Conservation (phyloP, 2,797 vertebrate genomes). For the Sebastes miniatus region DNA sequence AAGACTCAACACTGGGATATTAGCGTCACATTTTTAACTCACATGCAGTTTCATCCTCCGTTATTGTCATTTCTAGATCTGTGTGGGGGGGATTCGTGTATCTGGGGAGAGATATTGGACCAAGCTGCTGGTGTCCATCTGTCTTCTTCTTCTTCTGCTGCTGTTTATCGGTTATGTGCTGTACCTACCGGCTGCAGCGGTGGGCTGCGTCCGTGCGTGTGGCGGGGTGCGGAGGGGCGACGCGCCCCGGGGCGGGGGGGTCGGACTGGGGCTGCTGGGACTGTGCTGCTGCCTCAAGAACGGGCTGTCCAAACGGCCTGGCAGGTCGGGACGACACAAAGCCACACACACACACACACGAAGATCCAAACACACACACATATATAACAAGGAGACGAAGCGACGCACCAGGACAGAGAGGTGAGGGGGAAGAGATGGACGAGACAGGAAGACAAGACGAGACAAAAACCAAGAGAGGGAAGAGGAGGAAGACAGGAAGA, state of each 20-base stretch:
- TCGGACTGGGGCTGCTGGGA: slow-evolving; percentile 84
- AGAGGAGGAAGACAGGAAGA: slow-evolving; percentile 1
- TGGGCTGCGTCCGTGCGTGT: slow-evolving; percentile 88
- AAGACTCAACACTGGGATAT: neutral
- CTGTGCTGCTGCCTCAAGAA: slow-evolving; percentile 98
- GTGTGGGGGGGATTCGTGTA: neutral
- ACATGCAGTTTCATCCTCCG: slow-evolving; percentile 2
- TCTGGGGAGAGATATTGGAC: neutral
- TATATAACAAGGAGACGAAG: slow-evolving; percentile 25
- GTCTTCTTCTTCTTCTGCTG: slow-evolving; percentile 14
- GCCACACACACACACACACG: slow-evolving; percentile 20
- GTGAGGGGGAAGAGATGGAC: slow-evolving; percentile 4
- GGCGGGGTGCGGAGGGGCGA: slow-evolving; percentile 86
- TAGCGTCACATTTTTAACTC: neutral
- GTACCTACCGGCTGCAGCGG: slow-evolving; percentile 96
- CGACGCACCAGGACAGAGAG: slow-evolving; percentile 50
- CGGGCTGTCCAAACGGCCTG: slow-evolving; percentile 97
- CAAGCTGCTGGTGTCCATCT: neutral
- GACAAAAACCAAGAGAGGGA: slow-evolving; percentile 13
- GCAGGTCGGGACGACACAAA: slow-evolving; percentile 75
- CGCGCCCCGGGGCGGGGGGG: slow-evolving; percentile 83
- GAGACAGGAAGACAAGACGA: slow-evolving; percentile 9
- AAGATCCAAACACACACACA: slow-evolving; percentile 21
- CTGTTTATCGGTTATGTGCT: slow-evolving; percentile 30
- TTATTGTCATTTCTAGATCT: neutral